Percentiles rank a stretch among this genome's conserved stretches.
phyloP scores from a whole-genome alignment of 2,888 invertebrate genomes.

The Scaptodrosophila latifasciaeformis region DNA sequence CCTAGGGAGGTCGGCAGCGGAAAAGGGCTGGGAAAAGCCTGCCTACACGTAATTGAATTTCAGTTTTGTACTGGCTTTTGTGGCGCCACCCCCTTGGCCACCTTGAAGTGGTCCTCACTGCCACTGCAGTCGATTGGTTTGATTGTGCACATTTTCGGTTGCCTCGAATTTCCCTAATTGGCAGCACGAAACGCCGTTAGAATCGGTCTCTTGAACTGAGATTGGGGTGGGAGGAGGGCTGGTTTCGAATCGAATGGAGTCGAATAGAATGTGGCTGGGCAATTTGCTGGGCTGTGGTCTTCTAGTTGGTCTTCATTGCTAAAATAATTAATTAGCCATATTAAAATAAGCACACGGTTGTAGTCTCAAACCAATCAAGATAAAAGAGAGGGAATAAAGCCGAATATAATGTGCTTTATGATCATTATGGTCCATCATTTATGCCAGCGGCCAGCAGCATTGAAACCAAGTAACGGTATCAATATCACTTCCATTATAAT shows the following conservation, averaged over 20 bases:
- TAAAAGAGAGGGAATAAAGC: too few relatives aligned
- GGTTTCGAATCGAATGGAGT: too few relatives aligned
- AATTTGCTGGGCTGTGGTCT: constrained; percentile 20
- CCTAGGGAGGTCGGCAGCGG: too few relatives aligned
- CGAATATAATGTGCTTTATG: constrained; percentile 30
- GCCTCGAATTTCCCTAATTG: constrained; percentile 28
- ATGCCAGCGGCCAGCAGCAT: constrained; percentile 12
- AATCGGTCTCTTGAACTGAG: not conserved
- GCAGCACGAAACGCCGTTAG: constrained; percentile 4
- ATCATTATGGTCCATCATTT: constrained; percentile 3
- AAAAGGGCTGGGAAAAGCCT: too few relatives aligned
- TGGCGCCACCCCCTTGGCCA: not conserved
- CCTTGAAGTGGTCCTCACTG: constrained; percentile 12
- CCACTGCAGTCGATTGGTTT: constrained; percentile 31
- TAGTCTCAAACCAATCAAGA: not conserved
- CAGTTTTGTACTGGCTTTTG: constrained; percentile 34
- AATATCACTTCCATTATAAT: too few relatives aligned
- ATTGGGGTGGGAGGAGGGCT: too few relatives aligned
- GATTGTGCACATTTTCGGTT: constrained; percentile 4
- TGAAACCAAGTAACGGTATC: too few relatives aligned
- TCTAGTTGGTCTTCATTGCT: constrained; percentile 21
- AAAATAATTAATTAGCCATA: constrained; percentile 39
- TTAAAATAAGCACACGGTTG: constrained; percentile 26
- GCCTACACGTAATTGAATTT: constrained; percentile 52
- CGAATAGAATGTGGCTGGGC: too few relatives aligned